Conservation (phyloP, 1,140 invertebrate species). For the Anastrepha obliqua region DNA sequence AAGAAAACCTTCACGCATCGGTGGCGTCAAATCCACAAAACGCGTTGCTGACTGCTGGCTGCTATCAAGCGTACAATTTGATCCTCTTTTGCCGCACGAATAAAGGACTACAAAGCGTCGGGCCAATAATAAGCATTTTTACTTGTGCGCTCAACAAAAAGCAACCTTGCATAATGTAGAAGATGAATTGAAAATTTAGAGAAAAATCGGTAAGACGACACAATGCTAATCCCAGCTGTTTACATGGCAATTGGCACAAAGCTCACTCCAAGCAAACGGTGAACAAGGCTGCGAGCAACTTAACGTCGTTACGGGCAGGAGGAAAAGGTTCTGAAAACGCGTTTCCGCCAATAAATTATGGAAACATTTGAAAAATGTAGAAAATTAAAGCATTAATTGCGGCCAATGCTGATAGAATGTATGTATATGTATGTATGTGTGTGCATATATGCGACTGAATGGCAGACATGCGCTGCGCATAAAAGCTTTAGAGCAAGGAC, state of each 20-base stretch:
- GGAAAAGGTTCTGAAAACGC: slow-evolving; percentile 9
- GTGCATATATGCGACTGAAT: neutral
- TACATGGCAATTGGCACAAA: slow-evolving; percentile 35
- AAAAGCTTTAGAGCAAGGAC: neutral
- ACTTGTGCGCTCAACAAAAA: slow-evolving; percentile 42
- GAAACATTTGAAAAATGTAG: slow-evolving; percentile 50
- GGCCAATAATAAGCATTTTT: slow-evolving; percentile 48
- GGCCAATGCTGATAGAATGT: neutral
- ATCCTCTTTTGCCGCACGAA: slow-evolving; percentile 52
- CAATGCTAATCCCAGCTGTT: slow-evolving; percentile 38
- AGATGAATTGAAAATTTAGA: slow-evolving; percentile 35
- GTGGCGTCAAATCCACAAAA: slow-evolving; percentile 27
- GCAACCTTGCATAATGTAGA: slow-evolving; percentile 36
- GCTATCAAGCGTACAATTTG: slow-evolving; percentile 51
- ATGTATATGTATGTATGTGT: neutral
- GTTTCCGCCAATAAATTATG: slow-evolving; percentile 30
- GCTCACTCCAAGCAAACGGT: neutral
- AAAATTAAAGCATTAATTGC: slow-evolving; percentile 54
- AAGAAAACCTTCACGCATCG: slow-evolving; percentile 41
- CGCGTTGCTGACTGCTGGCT: slow-evolving; percentile 19
- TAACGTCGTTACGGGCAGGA: neutral
- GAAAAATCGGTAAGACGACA: slow-evolving; percentile 47
- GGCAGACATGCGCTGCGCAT: neutral
- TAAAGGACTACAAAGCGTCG: slow-evolving; percentile 41
- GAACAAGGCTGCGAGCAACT: neutral